A percentile compares a stretch with the other conserved stretches of the same genome.
phyloP scores from a whole-genome alignment of 2,113 vertebrate species.

The Scortum barcoo region DNA sequence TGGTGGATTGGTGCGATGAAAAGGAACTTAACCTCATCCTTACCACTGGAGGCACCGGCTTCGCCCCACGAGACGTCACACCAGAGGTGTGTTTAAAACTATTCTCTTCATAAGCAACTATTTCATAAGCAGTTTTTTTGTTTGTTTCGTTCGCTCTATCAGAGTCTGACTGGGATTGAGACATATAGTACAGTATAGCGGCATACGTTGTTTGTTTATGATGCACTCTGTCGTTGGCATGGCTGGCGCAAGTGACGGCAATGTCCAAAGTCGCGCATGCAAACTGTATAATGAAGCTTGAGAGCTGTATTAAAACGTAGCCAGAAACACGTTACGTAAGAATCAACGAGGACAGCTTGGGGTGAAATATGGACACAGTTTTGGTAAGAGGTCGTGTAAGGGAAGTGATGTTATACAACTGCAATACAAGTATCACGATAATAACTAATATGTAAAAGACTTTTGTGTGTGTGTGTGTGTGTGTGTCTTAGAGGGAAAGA shows the following conservation, averaged over 20 bases:
- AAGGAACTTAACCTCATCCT: constrained; percentile 99
- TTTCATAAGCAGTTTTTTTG: not conserved
- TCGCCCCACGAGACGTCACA: constrained; percentile 98
- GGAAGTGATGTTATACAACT: not conserved
- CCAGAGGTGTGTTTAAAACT: constrained; percentile 90
- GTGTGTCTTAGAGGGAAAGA: not conserved
- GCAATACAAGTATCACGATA: not conserved
- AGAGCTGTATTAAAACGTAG: constrained; percentile 10
- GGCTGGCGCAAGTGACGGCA: not conserved
- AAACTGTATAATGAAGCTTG: not conserved
- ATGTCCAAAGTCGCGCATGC: not conserved
- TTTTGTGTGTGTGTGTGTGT: too few species aligned
- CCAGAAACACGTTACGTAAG: constrained; percentile 2
- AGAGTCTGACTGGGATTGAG: not conserved
- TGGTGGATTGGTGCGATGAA: constrained; percentile 99
- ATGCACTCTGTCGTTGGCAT: not conserved
- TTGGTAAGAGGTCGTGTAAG: constrained; percentile 15
- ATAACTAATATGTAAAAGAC: not conserved
- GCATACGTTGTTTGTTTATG: not conserved
- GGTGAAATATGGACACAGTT: not conserved
- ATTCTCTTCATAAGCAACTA: not conserved
- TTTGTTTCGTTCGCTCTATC: not conserved
- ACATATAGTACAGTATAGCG: not conserved
- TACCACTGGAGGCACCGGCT: constrained; percentile 98
- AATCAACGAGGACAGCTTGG: not conserved